Percentiles rank a stretch among this genome's conserved stretches.
phyloP scores from a whole-genome alignment of 1,140 invertebrate species.

The Drosophila varians region DNA sequence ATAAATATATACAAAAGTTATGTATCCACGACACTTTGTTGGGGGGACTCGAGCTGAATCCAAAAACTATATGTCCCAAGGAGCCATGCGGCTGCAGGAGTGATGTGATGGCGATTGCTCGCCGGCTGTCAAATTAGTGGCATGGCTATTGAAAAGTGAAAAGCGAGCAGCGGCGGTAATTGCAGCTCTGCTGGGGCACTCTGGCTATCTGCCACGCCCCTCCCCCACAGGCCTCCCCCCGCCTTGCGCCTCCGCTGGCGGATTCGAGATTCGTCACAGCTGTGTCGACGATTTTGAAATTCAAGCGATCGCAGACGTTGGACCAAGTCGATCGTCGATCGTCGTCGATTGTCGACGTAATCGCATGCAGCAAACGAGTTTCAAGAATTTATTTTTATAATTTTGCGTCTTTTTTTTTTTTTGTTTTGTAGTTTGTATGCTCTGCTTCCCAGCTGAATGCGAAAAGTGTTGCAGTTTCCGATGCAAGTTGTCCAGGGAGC shows the following conservation, averaged over 20 bases:
- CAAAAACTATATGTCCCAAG: neutral
- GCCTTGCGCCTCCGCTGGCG: neutral
- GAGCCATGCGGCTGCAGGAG: conserved; percentile 20
- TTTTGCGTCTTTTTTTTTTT: conserved; percentile 28
- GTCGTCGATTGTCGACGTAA: conserved; percentile 56
- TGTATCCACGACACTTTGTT: conserved; percentile 67
- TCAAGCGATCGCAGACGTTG: conserved; percentile 56
- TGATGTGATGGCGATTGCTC: conserved; percentile 76
- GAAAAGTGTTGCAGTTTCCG: conserved; percentile 63
- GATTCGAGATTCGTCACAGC: conserved; percentile 71
- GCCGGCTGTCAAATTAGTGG: conserved; percentile 78
- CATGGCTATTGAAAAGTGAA: conserved; percentile 76
- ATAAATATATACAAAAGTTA: conserved; percentile 20
- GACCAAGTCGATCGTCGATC: conserved; percentile 7
- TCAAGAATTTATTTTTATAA: conserved; percentile 68
- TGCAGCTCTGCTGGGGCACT: conserved; percentile 34
- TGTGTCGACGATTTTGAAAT: conserved; percentile 77
- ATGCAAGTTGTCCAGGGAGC: conserved; percentile 4
- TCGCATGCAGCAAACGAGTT: conserved; percentile 80
- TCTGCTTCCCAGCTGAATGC: conserved; percentile 47
- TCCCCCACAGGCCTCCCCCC: conserved; percentile 35
- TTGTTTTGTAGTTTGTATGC: neutral
- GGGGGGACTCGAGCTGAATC: conserved; percentile 21
- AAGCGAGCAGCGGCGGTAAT: conserved; percentile 55
- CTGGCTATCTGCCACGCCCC: conserved; percentile 36